These are phyloP conservation scores for Lethrus apterus DNA, from an alignment of 1,140 invertebrate species.

Conservation along the genomic window DNA sequence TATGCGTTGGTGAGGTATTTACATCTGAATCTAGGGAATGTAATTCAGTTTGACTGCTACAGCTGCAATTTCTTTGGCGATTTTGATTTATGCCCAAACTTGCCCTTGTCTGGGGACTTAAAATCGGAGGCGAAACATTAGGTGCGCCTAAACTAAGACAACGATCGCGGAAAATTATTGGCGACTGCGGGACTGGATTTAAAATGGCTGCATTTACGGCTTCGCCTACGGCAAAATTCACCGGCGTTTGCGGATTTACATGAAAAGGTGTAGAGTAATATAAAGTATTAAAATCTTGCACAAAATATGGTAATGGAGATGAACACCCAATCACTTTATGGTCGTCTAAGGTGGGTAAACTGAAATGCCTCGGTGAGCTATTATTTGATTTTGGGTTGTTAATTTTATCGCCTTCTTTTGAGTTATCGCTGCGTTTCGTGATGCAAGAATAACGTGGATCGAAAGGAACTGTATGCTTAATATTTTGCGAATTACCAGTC, in stretches of 20 bases:
- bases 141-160: slow-evolving; percentile 56
- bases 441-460: slow-evolving; percentile 44
- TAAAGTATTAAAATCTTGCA: slow-evolving; percentile 34
- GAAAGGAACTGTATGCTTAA: slow-evolving; percentile 68
- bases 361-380: slow-evolving; percentile 51
- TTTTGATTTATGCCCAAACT: slow-evolving; percentile 50
- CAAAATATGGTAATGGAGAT: slow-evolving; percentile 36
- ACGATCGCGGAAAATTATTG: slow-evolving; percentile 35
- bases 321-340: slow-evolving; percentile 39
- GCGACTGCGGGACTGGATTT: slow-evolving; percentile 34
- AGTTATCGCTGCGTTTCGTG: slow-evolving; percentile 34
- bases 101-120: slow-evolving; percentile 55
- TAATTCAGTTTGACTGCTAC: slow-evolving; percentile 63
- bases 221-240: slow-evolving; percentile 59
- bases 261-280: slow-evolving; percentile 27
- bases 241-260: slow-evolving; percentile 1
- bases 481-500: slow-evolving; percentile 62
- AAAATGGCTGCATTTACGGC: slow-evolving; percentile 46
- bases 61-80: slow-evolving; percentile 53
- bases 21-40: slow-evolving; percentile 51
- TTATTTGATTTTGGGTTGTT: slow-evolving; percentile 30
- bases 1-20: slow-evolving; percentile 46
- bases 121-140: slow-evolving; percentile 40
- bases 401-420: slow-evolving; percentile 40
- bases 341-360: slow-evolving; percentile 53